Percentiles rank a stretch among this genome's conserved stretches.
Conservation (phyloP, 2,797 vertebrate species). For the Sandelia bainsii region DNA sequence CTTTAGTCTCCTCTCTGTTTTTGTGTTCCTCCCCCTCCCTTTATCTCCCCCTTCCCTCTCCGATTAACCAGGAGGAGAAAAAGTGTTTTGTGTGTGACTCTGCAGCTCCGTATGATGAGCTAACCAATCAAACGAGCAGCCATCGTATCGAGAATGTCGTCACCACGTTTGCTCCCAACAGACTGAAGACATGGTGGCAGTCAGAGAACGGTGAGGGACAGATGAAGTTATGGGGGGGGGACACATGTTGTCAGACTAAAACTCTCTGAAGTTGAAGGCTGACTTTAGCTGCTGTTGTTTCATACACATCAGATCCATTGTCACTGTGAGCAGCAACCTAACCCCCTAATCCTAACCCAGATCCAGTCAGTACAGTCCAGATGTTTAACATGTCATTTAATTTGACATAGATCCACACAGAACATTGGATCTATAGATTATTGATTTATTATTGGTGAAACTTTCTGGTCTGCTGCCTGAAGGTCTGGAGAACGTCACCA, state of each 20-base stretch:
- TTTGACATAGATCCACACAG: no score
- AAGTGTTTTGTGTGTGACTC: conserved; percentile 97
- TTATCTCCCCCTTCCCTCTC: neutral
- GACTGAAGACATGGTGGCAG: conserved; percentile 99
- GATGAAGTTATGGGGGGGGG: neutral
- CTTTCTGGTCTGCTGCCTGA: conserved; percentile 3
- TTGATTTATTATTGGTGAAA: neutral
- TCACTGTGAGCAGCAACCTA: no score
- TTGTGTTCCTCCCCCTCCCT: neutral
- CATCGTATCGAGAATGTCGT: conserved; percentile 96
- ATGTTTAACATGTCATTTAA: no score
- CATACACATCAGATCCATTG: no score
- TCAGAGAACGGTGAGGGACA: conserved; percentile 92
- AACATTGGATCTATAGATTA: no score
- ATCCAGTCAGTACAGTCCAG: no score
- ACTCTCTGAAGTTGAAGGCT: no score
- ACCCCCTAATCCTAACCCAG: no score
- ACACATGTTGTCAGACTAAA: no score
- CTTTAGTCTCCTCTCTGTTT: neutral
- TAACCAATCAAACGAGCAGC: conserved; percentile 82
- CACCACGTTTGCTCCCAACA: conserved; percentile 93
- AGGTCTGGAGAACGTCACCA: conserved; percentile 95
- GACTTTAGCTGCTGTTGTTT: no score
- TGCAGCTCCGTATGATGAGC: conserved; percentile 81
- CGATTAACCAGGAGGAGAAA: conserved; percentile 92